These are phyloP conservation scores for Macropodus opercularis DNA, from an alignment of 2,797 vertebrate species.

Conservation along the genomic window DNA sequence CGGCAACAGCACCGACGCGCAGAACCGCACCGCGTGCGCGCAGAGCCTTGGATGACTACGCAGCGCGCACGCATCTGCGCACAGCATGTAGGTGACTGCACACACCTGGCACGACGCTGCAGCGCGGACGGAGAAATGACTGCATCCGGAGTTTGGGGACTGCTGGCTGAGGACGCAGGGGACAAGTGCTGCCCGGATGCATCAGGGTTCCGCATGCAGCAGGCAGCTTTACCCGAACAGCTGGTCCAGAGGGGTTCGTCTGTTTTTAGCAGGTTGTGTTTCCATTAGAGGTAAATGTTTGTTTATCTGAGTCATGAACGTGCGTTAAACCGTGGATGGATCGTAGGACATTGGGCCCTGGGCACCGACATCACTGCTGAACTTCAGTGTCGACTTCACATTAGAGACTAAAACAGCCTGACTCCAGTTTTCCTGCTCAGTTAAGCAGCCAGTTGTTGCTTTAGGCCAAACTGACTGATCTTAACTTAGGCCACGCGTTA, in stretches of 20 bases:
- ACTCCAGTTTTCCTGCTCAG: too few species aligned
- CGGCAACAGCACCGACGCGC: conserved; percentile 47
- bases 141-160: conserved; percentile 49
- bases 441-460: too few species aligned
- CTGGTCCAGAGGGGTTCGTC: neutral
- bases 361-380: too few species aligned
- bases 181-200: conserved; percentile 29
- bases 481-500: too few species aligned
- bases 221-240: conserved; percentile 28
- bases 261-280: neutral
- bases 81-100: conserved; percentile 34
- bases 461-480: too few species aligned
- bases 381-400: too few species aligned
- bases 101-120: conserved; percentile 46
- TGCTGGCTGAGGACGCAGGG: conserved; percentile 26
- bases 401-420: too few species aligned
- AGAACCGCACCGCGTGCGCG: conserved; percentile 57
- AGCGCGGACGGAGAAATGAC: conserved; percentile 24
- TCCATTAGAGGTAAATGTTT: too few species aligned
- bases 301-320: too few species aligned
- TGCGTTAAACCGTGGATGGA: conserved; percentile 6
- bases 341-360: conserved; percentile 2
- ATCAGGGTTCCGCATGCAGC: conserved; percentile 44
- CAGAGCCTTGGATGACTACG: conserved; percentile 45
- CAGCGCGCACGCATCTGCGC: conserved; percentile 11